phyloP scores from a whole-genome alignment of 2,888 invertebrate species.

The Elmis aenea region DNA sequence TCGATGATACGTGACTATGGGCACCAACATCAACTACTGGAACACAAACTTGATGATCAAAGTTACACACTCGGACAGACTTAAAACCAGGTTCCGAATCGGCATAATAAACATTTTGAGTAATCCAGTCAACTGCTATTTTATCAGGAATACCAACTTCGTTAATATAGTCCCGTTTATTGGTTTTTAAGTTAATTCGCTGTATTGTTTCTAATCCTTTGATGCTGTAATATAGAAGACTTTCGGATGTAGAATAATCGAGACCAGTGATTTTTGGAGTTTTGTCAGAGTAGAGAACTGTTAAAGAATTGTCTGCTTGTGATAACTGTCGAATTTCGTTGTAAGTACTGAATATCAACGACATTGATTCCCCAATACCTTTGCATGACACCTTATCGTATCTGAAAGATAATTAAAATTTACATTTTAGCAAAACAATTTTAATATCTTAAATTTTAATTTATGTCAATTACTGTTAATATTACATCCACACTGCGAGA shows the following conservation, averaged over 20 bases:
- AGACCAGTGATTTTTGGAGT: conserved; percentile 51
- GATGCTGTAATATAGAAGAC: conserved; percentile 50
- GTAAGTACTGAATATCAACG: conserved; percentile 52
- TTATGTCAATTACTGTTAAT: too few relatives aligned
- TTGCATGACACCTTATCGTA: conserved; percentile 64
- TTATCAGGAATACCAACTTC: conserved; percentile 51
- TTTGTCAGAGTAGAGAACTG: conserved; percentile 45
- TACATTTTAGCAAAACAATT: neutral
- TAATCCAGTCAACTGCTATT: conserved; percentile 70
- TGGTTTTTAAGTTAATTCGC: conserved; percentile 41
- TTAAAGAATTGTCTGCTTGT: conserved; percentile 36
- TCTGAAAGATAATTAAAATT: conserved; percentile 37
- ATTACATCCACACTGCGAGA: too few relatives aligned
- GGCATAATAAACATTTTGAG: conserved; percentile 65
- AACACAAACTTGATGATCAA: conserved; percentile 33
- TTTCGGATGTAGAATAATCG: conserved; percentile 48
- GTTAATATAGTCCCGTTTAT: conserved; percentile 39
- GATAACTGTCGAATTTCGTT: conserved; percentile 55
- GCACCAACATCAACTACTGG: conserved; percentile 50
- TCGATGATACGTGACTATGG: conserved; percentile 51
- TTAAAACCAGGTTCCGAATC: conserved; percentile 35
- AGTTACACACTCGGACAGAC: conserved; percentile 41
- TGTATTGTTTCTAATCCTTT: conserved; percentile 46
- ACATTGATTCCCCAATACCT: conserved; percentile 53
- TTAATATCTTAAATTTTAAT: too few relatives aligned